Base-by-base conservation (phyloP, 1,140 invertebrate species). In the Oppia nitens region DNA sequence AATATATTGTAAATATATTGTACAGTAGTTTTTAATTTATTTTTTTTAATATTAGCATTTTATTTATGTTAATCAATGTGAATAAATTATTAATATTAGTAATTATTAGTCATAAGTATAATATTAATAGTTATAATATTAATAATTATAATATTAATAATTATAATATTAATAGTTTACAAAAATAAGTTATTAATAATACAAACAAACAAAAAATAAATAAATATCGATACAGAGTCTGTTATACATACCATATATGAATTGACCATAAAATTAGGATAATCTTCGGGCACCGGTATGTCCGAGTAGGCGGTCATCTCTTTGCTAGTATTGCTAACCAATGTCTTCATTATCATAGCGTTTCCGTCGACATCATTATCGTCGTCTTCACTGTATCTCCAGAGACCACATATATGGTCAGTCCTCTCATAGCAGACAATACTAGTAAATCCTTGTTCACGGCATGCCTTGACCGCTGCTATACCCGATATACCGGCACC, bases 401-500 rank as follows among this genome's bases (percentile, higher is more conserved):
- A 78, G 3, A 78, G 65, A 25, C 76, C 76, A 3, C 77, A 77
- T 45, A 76, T 68, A 58, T 74, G 68, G 47, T 65, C 52, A 21
- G 68, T 40, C 32, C 17, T 40, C 17, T 40, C 32, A 40, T 40
- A 40, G 32, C 32, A 40, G n/a, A n/a, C n/a, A 17, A 40, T 40
- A 0, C 68, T 66, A 45, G 66, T 62, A 40, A 72, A 53, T 1
- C 66, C 67, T 57, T 71, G 66, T 62, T 77, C 75, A 29, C 74
- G 52, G 55, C 72, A 73, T 26, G 64, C 66, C 59, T 76, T 77
- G 28, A 73, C 70, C 28, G 71, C 67, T 3, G 72, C 66, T 21
- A 77, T 62, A 12, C 75, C 76, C 53, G 67, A 69, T 0, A 70
- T 67, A 47, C 76, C 75, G 3, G 70, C 72, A 11, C 76, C 74